Conservation (phyloP, 2,113 vertebrate species). For the Patagioenas fasciata region DNA sequence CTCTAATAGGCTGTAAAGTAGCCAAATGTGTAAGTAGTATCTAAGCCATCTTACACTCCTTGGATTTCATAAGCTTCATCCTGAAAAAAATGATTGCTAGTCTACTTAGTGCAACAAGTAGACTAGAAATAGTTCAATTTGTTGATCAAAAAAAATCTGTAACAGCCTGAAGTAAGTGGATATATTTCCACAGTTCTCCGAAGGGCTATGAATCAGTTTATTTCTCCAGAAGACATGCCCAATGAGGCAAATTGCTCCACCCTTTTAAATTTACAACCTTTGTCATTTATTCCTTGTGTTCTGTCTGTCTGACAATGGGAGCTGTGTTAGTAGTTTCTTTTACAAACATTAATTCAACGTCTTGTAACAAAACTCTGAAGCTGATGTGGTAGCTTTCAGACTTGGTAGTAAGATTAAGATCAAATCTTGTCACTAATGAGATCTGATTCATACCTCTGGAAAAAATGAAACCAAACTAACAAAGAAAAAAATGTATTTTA, state of each 20-base stretch:
- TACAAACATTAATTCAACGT: background rate
- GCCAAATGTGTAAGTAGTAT: background rate
- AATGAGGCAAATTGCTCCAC: background rate
- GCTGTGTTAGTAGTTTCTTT: background rate
- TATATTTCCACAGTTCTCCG: background rate
- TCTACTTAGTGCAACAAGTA: background rate
- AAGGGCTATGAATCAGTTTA: background rate
- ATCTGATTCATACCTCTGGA: background rate
- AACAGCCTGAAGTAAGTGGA: background rate
- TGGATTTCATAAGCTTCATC: background rate
- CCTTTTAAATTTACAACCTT: background rate
- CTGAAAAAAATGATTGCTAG: background rate
- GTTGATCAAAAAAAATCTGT: background rate
- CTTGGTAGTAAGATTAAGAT: background rate
- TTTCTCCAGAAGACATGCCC: background rate
- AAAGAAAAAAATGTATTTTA: background rate
- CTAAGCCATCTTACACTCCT: background rate
- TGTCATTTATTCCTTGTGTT: background rate
- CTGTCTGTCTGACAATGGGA: background rate
- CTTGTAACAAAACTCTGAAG: background rate
- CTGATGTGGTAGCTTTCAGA: background rate
- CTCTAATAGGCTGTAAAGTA: background rate
- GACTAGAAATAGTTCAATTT: background rate
- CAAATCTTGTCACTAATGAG: background rate
- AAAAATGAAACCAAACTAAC: background rate